phyloP scores from a whole-genome alignment of 1,140 invertebrate genomes.

The Aphis gossypii region DNA sequence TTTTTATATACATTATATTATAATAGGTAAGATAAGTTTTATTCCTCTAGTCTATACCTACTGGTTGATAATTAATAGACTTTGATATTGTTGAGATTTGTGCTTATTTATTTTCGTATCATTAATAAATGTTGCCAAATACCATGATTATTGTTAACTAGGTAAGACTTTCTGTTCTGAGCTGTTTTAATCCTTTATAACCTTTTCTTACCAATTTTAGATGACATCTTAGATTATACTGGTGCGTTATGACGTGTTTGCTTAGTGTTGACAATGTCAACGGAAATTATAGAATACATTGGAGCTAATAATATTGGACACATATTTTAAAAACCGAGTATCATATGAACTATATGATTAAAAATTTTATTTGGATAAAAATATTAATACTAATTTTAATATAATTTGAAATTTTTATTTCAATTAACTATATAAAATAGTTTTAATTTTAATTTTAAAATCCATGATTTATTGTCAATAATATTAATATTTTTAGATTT shows the following conservation, averaged over 20 bases:
- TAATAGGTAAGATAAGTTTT: neutral
- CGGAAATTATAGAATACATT: neutral
- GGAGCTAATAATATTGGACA: neutral
- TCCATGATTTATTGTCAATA: no score
- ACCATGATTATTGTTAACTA: neutral
- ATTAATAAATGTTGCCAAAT: neutral
- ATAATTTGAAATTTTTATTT: no score
- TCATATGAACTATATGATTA: neutral
- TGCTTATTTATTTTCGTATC: neutral
- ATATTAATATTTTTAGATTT: no score
- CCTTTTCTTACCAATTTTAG: neutral
- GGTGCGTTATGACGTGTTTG: neutral
- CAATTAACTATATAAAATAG: no score
- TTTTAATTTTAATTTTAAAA: no score
- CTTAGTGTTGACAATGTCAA: neutral
- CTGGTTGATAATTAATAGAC: neutral
- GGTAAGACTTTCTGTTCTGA: neutral
- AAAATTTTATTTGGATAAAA: neutral
- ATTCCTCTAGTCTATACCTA: neutral
- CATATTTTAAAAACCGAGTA: neutral
- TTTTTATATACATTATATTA: neutral
- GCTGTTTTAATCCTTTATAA: neutral
- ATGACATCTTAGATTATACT: neutral
- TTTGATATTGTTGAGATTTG: neutral
- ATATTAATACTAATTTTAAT: neutral